Evolutionary conservation across 2,797 vertebrate species (phyloP).

Genomic region (Chrosomus eos): DNA sequence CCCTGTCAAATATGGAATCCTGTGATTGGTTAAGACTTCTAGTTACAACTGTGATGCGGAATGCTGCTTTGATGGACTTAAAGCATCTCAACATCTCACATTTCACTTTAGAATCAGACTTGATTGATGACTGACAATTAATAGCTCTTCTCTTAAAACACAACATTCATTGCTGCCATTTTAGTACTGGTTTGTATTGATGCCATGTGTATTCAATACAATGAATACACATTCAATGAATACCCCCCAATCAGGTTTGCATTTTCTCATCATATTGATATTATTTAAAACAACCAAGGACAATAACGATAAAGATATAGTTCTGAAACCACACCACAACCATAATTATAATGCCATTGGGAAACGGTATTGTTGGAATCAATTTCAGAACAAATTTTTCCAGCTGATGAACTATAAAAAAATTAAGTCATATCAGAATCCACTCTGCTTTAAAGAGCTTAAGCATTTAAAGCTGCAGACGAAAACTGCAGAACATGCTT

Average conservation of each 20-base stretch:
- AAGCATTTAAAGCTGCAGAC: not conserved
- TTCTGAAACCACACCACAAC: not conserved
- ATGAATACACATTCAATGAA: no score
- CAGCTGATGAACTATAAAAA: not conserved
- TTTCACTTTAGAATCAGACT: slow-evolving; percentile 7
- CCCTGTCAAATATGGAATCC: not conserved
- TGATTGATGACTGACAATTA: not conserved
- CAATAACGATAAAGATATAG: not conserved
- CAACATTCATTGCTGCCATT: not conserved
- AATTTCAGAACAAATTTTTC: not conserved
- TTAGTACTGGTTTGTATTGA: not conserved
- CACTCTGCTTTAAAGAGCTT: not conserved
- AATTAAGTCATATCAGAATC: not conserved
- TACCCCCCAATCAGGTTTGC: not conserved
- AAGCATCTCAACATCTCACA: slow-evolving; percentile 12
- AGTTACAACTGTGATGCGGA: not conserved
- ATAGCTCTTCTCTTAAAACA: not conserved
- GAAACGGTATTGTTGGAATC: not conserved
- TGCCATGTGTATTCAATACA: not conserved
- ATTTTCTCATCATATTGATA: not conserved
- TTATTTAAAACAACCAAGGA: not conserved
- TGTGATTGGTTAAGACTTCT: slow-evolving; percentile 14
- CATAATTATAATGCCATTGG: not conserved
- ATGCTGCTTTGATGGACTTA: slow-evolving; percentile 24
- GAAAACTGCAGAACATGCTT: not conserved